A percentile compares a stretch with the other conserved stretches of the same genome.
These are phyloP conservation scores for Porites australiensis DNA, from an alignment of 64 coral and sea anemone genomes.

Conservation along the genomic window DNA sequence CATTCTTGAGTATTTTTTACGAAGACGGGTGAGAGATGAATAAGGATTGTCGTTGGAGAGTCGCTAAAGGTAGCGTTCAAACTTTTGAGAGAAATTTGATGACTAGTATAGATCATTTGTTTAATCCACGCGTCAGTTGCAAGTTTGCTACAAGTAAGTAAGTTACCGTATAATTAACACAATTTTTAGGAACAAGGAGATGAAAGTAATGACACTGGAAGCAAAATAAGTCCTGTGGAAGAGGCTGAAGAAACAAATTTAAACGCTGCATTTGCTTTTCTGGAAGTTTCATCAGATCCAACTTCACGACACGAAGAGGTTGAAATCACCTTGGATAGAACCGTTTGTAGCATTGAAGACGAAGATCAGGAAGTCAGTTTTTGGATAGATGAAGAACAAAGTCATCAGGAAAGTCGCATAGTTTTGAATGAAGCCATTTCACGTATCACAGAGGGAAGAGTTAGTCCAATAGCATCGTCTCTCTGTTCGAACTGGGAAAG, in stretches of 20 bases:
- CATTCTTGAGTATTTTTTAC: too few relatives aligned
- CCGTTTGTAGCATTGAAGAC: too few relatives aligned
- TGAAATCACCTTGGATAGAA: too few relatives aligned
- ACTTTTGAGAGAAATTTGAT: not conserved
- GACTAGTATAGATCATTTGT: not conserved
- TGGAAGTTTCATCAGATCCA: too few relatives aligned
- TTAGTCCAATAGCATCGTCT: constrained; percentile 11
- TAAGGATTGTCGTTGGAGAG: not conserved
- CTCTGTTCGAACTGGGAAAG: constrained; percentile 1
- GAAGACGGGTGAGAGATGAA: not conserved
- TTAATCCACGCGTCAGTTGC: too few relatives aligned
- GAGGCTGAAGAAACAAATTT: too few relatives aligned
- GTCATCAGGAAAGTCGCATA: not conserved
- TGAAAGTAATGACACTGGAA: too few relatives aligned
- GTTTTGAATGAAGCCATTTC: constrained; percentile 27
- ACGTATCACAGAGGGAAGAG: constrained; percentile 26
- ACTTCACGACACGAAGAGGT: too few relatives aligned
- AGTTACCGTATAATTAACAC: too few relatives aligned
- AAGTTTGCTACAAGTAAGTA: not conserved
- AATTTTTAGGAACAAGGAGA: too few relatives aligned
- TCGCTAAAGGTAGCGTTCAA: constrained; percentile 2
- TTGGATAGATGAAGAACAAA: constrained; percentile 35
- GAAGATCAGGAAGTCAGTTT: constrained; percentile 33
- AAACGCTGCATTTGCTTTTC: too few relatives aligned
- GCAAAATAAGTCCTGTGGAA: too few relatives aligned